Conservation (phyloP, 1,140 invertebrate species). For the Drosophila grimshawi region DNA sequence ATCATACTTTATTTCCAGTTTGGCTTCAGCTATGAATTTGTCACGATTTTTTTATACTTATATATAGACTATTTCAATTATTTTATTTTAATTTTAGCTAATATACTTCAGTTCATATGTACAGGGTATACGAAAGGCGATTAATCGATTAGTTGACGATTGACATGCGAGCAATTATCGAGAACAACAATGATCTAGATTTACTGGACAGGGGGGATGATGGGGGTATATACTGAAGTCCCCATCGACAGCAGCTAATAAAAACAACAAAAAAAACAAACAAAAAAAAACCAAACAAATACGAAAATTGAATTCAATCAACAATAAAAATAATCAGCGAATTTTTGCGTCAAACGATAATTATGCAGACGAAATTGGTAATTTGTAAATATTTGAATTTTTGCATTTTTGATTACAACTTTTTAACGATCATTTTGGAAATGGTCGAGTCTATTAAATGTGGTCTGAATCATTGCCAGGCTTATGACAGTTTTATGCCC, state of each 20-base stretch:
- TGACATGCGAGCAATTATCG: conserved; percentile 66
- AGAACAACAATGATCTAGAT: conserved; percentile 14
- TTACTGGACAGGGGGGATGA: not conserved
- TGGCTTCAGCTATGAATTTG: too few relatives aligned
- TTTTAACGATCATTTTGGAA: conserved; percentile 12
- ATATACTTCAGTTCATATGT: too few relatives aligned
- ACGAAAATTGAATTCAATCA: conserved; percentile 19
- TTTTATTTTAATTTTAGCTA: too few relatives aligned
- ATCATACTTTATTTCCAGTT: too few relatives aligned
- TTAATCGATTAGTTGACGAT: conserved; percentile 68
- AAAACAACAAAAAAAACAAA: not conserved
- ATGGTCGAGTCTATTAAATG: conserved; percentile 18
- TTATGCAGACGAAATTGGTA: conserved; percentile 1
- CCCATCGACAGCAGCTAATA: conserved; percentile 8
- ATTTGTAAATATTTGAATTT: not conserved
- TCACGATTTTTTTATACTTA: too few relatives aligned
- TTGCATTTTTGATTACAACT: conserved; percentile 33
- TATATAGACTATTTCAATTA: too few relatives aligned
- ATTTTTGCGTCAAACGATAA: not conserved
- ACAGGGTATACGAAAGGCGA: conserved; percentile 33
- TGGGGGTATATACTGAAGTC: too few relatives aligned
- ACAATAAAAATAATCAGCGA: conserved; percentile 11
- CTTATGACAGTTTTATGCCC: conserved; percentile 35
- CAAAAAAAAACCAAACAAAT: conserved; percentile 1
- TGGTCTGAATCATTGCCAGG: conserved; percentile 34